Percentiles rank a stretch among this genome's conserved stretches.
Evolutionary conservation across 2,888 invertebrate species (phyloP).

Genomic region (Melanchra persicariae): DNA sequence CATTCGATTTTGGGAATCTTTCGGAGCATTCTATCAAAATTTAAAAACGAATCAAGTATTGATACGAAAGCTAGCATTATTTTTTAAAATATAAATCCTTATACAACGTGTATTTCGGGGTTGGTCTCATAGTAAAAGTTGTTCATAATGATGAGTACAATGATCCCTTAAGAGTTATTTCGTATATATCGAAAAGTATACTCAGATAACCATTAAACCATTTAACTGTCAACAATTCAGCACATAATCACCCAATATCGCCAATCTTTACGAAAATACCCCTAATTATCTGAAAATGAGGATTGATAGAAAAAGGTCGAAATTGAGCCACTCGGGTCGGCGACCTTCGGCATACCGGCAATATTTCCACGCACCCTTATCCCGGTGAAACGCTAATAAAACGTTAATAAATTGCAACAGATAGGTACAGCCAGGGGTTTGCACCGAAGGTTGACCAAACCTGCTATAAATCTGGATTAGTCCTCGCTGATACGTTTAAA

Average conservation of each 20-base stretch:
- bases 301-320: slow-evolving; percentile 47
- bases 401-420: slow-evolving; percentile 64
- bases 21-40: not conserved
- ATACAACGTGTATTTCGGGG: too few species aligned
- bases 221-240: slow-evolving; percentile 1
- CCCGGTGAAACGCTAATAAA: slow-evolving; percentile 61
- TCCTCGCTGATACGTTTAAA: slow-evolving; percentile 62
- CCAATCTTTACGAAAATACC: slow-evolving; percentile 1
- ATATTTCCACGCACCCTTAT: slow-evolving; percentile 52
- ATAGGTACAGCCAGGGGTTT: slow-evolving; percentile 47
- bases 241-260: slow-evolving; percentile 14
- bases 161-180: too few species aligned
- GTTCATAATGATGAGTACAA: too few species aligned
- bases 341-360: slow-evolving; percentile 50
- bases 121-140: too few species aligned
- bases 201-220: not conserved
- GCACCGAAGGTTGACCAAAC: slow-evolving; percentile 57
- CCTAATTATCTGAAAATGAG: slow-evolving; percentile 43
- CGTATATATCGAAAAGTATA: too few species aligned
- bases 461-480: slow-evolving; percentile 68
- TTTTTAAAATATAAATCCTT: too few species aligned
- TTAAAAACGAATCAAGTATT: not conserved
- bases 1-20: not conserved
- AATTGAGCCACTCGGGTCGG: slow-evolving; percentile 21
- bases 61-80: not conserved